Evolutionary conservation across 1,140 invertebrate species (phyloP), one percentile per base, ranked within the genome.

Genomic region (Lasioglossum baleicum): DNA sequence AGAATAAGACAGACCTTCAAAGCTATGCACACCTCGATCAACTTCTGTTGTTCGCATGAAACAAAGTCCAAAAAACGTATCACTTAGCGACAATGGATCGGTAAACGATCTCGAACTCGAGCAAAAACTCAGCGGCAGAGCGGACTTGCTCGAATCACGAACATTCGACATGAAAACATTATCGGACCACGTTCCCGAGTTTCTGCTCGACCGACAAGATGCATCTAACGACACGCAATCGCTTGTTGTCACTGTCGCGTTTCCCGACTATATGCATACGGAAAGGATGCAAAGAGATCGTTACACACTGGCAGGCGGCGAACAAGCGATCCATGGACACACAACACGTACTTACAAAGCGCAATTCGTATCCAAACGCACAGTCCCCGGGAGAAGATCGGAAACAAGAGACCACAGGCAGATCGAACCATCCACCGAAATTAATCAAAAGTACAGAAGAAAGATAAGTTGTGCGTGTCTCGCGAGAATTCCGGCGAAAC

Each of bases 11-110:
- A 96, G 96, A 97, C 96, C 96, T 97, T 97, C 91, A 97, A 95
- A 91, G 96, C 96, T 94, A 97, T 96, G 96, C 96, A 97, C 95
- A 96, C 96, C 95, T 97, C 96, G 95, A 96, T 95, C 95, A 97
- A 96, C 96, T 97, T 97, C 96, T 97, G 96, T 94, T 87, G 92
- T 94, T 92, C 88, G 93, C 94, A 94, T 95, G 94, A 94, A 95
- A 93, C 92, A 93, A 91, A 94, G 93, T 82, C 93, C 89, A 93
- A 93, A 93, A 93, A n/a, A 91, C 91, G 88, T 88, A 90, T 92
- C 90, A 93, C 92, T 91, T 89, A 87, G 81, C 83, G 82, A 53
- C 13, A 85, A 85, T 88, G 67, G 81, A 80, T 84, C 64, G 58
- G 44, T 74, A 71, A 64, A 60, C 31, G 53, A 53, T 77, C 72